A percentile compares a stretch with the other conserved stretches of the same genome.
Conservation (phyloP, 2,113 vertebrate genomes). For the Thunnus maccoyii region DNA sequence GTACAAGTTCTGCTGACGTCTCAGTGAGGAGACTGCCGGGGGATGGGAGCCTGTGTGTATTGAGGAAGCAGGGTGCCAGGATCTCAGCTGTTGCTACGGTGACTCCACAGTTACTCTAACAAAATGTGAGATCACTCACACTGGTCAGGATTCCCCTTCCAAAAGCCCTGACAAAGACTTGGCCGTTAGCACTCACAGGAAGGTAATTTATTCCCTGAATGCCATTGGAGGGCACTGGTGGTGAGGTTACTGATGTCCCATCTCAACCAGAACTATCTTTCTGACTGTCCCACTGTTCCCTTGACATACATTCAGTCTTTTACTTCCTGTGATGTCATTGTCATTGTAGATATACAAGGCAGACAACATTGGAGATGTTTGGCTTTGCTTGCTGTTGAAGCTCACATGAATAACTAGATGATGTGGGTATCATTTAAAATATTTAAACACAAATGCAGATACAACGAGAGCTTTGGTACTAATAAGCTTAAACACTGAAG, state of each 20-base stretch:
- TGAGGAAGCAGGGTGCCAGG: conserved; percentile 54
- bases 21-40: conserved; percentile 32
- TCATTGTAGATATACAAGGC: not conserved
- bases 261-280: conserved; percentile 9
- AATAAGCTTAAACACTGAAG: no score
- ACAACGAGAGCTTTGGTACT: not conserved
- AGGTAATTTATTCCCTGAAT: conserved; percentile 50
- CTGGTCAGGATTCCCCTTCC: conserved; percentile 52
- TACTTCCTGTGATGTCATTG: conserved; percentile 7
- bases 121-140: conserved; percentile 62
- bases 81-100: conserved; percentile 79
- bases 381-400: not conserved
- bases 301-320: conserved; percentile 38
- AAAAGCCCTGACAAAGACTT: conserved; percentile 56
- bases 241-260: conserved; percentile 50
- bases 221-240: conserved; percentile 38
- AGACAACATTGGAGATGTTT: not conserved
- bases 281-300: conserved; percentile 30
- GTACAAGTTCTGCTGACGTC: conserved; percentile 41
- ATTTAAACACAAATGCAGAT: not conserved
- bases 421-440: not conserved
- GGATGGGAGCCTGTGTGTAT: conserved; percentile 44
- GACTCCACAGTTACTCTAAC: conserved; percentile 74
- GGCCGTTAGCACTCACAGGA: conserved; percentile 23
- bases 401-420: not conserved